Evolutionary conservation across 2,888 invertebrate genomes (phyloP).

Genomic region (Eristalis intricaria): DNA sequence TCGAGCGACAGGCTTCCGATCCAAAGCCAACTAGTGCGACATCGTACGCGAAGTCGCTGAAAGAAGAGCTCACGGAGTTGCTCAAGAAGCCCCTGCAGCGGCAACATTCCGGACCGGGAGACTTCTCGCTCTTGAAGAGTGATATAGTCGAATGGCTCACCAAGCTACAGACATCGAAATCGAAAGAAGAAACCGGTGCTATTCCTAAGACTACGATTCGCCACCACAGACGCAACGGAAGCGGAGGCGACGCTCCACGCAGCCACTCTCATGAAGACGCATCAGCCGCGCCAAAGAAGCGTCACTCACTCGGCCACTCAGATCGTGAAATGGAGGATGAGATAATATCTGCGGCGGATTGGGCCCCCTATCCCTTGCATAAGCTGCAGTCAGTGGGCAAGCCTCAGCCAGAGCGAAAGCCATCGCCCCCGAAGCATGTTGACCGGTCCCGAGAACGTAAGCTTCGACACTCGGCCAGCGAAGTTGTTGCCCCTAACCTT

Average conservation of each 20-base stretch:
- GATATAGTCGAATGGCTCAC: conserved; percentile 81
- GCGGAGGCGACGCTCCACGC: conserved; percentile 78
- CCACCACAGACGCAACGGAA: conserved; percentile 80
- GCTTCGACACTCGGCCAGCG: conserved; percentile 80
- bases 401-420: conserved; percentile 70
- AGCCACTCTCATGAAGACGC: conserved; percentile 80
- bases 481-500: conserved; percentile 78
- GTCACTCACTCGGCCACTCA: conserved; percentile 80
- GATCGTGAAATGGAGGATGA: conserved; percentile 78
- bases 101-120: conserved; percentile 80
- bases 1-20: conserved; percentile 75
- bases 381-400: conserved; percentile 79
- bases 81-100: conserved; percentile 80
- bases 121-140: conserved; percentile 80
- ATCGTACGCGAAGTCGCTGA: conserved; percentile 79
- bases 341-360: conserved; percentile 76
- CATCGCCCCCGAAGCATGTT: conserved; percentile 54
- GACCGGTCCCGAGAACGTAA: conserved; percentile 77
- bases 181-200: conserved; percentile 72
- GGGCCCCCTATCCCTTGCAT: conserved; percentile 80
- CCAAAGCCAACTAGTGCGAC: conserved; percentile 75
- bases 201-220: conserved; percentile 74
- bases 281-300: conserved; percentile 77
- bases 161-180: conserved; percentile 77
- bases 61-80: conserved; percentile 79